Conservation (phyloP, 2,797 vertebrate genomes). For the Decapterus maruadsi region DNA sequence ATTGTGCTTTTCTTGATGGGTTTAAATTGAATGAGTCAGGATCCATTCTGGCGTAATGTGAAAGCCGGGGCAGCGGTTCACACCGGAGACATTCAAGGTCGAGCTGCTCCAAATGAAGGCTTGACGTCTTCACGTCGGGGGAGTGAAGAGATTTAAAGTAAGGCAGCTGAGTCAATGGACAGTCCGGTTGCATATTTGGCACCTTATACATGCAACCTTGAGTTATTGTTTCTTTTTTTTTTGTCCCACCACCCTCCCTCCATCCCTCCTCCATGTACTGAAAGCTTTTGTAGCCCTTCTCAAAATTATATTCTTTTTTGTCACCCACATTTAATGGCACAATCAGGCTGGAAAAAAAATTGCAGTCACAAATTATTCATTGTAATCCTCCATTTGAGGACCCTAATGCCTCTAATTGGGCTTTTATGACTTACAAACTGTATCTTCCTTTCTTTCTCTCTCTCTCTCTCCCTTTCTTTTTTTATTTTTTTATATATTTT, state of each 20-base stretch:
- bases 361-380: conserved; percentile 78
- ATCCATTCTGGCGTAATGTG: conserved; percentile 77
- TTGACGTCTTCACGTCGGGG: conserved; percentile 31
- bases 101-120: conserved; percentile 66
- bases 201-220: conserved; percentile 73
- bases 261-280: conserved; percentile 29
- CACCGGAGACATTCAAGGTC: conserved; percentile 74
- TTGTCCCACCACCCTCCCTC: too few relatives aligned
- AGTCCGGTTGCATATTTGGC: conserved; percentile 53
- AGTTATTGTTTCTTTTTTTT: conserved; percentile 65
- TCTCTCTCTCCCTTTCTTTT: conserved; percentile 3
- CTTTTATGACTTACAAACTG: conserved; percentile 83
- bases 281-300: conserved; percentile 61
- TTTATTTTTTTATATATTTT: conserved; percentile 9
- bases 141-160: conserved; percentile 71
- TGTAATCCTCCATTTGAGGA: conserved; percentile 76
- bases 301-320: conserved; percentile 61
- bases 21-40: conserved; percentile 81
- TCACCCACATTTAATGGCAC: conserved; percentile 75
- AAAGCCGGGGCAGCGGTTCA: conserved; percentile 74
- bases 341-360: conserved; percentile 68
- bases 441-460: conserved; percentile 59
- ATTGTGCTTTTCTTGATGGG: conserved; percentile 76
- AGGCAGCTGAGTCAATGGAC: conserved; percentile 73
- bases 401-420: conserved; percentile 81